Percentiles rank a stretch among this genome's conserved stretches.
These are phyloP conservation scores for Myotis myotis DNA, from an alignment of 2,797 vertebrate species.

Conservation along the genomic window DNA sequence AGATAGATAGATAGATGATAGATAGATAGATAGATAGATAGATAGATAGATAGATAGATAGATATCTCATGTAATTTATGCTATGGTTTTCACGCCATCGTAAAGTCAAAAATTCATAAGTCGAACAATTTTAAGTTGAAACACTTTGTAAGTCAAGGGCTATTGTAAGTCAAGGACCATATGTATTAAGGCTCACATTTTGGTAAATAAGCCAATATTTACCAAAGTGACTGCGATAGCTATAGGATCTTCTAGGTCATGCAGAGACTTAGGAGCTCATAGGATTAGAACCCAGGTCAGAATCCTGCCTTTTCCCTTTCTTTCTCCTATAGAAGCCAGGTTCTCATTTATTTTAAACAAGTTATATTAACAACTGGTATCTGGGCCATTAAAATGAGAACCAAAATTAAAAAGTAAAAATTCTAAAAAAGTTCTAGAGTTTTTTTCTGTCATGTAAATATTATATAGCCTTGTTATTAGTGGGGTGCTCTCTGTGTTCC, in stretches of 20 bases:
- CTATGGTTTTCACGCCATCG: background rate
- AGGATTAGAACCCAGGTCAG: background rate
- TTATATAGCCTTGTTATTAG: background rate
- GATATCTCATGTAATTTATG: background rate
- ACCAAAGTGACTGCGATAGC: background rate
- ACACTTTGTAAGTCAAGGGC: background rate
- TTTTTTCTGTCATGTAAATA: background rate
- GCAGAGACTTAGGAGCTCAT: background rate
- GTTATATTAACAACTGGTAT: background rate
- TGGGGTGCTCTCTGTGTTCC: background rate
- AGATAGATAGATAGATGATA: no score
- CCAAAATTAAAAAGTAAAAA: background rate
- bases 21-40: no score
- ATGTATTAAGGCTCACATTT: background rate
- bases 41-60: no score
- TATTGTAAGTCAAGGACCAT: background rate
- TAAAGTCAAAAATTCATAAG: background rate
- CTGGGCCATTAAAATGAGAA: conserved; percentile 11
- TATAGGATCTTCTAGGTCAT: background rate
- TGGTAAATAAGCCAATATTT: conserved; percentile 2
- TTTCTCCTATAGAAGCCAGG: background rate
- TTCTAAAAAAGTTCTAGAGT: background rate
- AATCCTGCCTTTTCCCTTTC: background rate
- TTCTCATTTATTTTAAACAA: background rate
- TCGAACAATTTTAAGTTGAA: background rate